Evolutionary conservation across 2,797 vertebrate species (phyloP), one percentile per base, ranked within the genome.

Genomic region (Sardinella longiceps): DNA sequence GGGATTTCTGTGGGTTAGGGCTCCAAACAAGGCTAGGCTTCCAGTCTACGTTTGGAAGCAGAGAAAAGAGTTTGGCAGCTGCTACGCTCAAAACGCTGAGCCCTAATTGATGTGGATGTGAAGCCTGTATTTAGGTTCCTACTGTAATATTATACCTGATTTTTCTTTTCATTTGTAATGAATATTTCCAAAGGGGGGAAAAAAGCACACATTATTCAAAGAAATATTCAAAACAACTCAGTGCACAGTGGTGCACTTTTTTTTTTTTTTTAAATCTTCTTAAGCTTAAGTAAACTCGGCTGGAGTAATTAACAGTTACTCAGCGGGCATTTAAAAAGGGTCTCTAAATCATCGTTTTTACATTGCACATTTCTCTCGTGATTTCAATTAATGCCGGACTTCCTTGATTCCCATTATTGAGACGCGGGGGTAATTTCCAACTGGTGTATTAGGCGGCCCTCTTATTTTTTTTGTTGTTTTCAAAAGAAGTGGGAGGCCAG

Each of bases 51-150:
- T 53, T 80, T 53, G 63, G 84, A 82, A 88, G 83, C 84, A 85
- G 86, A 80, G 70, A 18, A 74, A 39, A 15, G 83, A 83, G 84
- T 77, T 25, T 83, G 86, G 85, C 85, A 86, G 87, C 87, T 87
- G 84, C 81, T 87, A 81, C 51, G 25, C 83, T 88, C 84, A 80
- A 84, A 80, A 37, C 66, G 80, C 45, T 85, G 81, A 77, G 60
- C 84, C 85, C 77, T 87, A 87, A 88, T 88, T 88, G 87, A 83
- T 87, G 84, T 82, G 84, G 86, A 90, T 87, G 84, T 83, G 28
- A 86, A 88, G 84, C 81, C 15, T 70, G 33, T 66, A 84, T 82
- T 88, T 83, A 14, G 82, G 70, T 86, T 86, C 81, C 86, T 85
- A 87, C 87, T 87, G 82, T 81, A 85, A 87, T 82, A 87, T 84